Conservation (phyloP, 2,888 invertebrate genomes). For the Drosophila lacicola region DNA sequence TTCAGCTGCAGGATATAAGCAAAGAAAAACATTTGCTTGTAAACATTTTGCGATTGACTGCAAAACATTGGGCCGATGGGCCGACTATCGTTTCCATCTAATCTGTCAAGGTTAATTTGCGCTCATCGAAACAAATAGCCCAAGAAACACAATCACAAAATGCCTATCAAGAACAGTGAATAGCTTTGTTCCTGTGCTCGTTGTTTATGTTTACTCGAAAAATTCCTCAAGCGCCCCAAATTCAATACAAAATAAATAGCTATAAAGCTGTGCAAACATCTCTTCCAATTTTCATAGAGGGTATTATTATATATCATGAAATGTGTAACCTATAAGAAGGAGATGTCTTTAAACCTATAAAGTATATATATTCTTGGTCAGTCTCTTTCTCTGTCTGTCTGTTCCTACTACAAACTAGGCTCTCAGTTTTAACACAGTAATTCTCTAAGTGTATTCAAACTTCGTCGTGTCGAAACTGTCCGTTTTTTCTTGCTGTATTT, state of each 20-base stretch:
- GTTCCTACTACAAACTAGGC: too few relatives aligned
- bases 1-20: neutral
- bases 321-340: too few relatives aligned
- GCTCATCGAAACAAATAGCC: conserved; percentile 42
- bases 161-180: conserved; percentile 37
- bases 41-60: conserved; percentile 31
- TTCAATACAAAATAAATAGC: conserved; percentile 11
- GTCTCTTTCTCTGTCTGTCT: too few relatives aligned
- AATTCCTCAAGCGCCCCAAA: conserved; percentile 21
- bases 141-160: conserved; percentile 44
- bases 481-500: neutral
- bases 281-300: conserved; percentile 8
- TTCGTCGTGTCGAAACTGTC: too few relatives aligned
- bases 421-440: too few relatives aligned
- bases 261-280: conserved; percentile 27
- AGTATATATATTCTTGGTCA: too few relatives aligned
- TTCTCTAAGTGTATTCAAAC: too few relatives aligned
- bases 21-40: conserved; percentile 40
- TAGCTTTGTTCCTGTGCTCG: conserved; percentile 27
- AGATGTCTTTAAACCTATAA: too few relatives aligned
- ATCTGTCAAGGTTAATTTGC: conserved; percentile 73
- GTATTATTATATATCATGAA: too few relatives aligned
- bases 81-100: conserved; percentile 40
- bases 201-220: conserved; percentile 15
- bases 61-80: conserved; percentile 10